These are phyloP conservation scores for Danaus melanippus DNA, from an alignment of 1,140 invertebrate species.

Conservation along the genomic window DNA sequence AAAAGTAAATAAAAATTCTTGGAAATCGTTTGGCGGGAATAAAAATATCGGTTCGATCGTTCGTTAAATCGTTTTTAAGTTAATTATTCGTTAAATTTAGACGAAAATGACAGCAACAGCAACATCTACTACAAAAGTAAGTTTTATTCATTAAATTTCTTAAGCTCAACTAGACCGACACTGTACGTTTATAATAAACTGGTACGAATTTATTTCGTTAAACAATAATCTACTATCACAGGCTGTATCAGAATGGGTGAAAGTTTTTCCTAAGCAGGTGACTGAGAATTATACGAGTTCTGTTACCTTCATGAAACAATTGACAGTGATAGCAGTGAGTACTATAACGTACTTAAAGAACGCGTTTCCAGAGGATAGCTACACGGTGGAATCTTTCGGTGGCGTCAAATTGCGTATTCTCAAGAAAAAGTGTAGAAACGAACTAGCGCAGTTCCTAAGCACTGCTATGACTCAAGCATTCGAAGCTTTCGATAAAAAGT, in stretches of 20 bases:
- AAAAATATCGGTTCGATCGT: background rate
- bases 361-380: slow-evolving; percentile 44
- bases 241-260: slow-evolving; percentile 44
- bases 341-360: slow-evolving; percentile 52
- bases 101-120: slow-evolving; percentile 24
- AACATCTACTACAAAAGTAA: slow-evolving; percentile 23
- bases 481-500: slow-evolving; percentile 59
- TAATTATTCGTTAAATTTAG: background rate
- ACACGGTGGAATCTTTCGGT: slow-evolving; percentile 37
- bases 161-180: background rate
- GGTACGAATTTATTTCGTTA: slow-evolving; percentile 6
- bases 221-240: slow-evolving; percentile 6
- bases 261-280: slow-evolving; percentile 41
- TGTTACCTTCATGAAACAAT: slow-evolving; percentile 55
- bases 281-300: slow-evolving; percentile 53
- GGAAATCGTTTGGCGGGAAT: slow-evolving; percentile 6
- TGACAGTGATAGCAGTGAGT: slow-evolving; percentile 48
- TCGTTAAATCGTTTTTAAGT: background rate
- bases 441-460: slow-evolving; percentile 48
- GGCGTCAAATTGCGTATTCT: slow-evolving; percentile 40
- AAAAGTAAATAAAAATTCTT: slow-evolving; percentile 1
- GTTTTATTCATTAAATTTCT: background rate
- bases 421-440: slow-evolving; percentile 47
- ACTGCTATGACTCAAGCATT: slow-evolving; percentile 46
- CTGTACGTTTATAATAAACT: background rate